Evolutionary conservation across 2,888 invertebrate species (phyloP).

Genomic region (Phaedon cochleariae): DNA sequence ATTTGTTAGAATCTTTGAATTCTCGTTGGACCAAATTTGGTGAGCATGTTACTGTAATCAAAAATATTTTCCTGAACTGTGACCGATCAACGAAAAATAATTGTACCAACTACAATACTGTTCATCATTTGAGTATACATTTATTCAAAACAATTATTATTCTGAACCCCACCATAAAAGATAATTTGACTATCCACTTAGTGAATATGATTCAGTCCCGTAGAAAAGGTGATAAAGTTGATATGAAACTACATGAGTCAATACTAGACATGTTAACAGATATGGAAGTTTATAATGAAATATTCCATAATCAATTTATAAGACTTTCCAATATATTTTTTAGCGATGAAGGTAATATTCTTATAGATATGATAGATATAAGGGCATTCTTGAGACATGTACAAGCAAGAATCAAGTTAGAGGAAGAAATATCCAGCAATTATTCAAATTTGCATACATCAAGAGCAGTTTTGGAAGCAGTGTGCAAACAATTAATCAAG

Average conservation of each 20-base stretch:
- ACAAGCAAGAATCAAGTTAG: constrained; percentile 87
- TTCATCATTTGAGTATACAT: constrained; percentile 93
- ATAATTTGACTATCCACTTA: constrained; percentile 88
- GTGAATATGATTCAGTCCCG: constrained; percentile 89
- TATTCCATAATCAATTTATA: constrained; percentile 86
- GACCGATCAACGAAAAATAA: constrained; percentile 90
- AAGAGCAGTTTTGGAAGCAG: constrained; percentile 82
- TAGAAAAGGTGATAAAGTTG: constrained; percentile 86
- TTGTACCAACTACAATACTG: constrained; percentile 84
- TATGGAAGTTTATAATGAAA: constrained; percentile 87
- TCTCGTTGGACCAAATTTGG: constrained; percentile 94
- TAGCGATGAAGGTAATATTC: constrained; percentile 85
- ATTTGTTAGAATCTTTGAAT: constrained; percentile 88
- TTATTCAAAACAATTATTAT: constrained; percentile 91
- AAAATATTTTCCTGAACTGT: constrained; percentile 95
- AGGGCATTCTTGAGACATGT: constrained; percentile 77
- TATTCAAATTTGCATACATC: constrained; percentile 86
- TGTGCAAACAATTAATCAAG: constrained; percentile 89
- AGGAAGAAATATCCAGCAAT: constrained; percentile 85
- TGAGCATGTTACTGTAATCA: constrained; percentile 94
- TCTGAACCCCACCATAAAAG: constrained; percentile 83
- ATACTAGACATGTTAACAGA: constrained; percentile 93
- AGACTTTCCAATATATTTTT: constrained; percentile 89
- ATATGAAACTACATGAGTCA: constrained; percentile 88
- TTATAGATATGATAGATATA: constrained; percentile 88